Conservation (phyloP, 1,140 invertebrate genomes). For the Drosophila orena region DNA sequence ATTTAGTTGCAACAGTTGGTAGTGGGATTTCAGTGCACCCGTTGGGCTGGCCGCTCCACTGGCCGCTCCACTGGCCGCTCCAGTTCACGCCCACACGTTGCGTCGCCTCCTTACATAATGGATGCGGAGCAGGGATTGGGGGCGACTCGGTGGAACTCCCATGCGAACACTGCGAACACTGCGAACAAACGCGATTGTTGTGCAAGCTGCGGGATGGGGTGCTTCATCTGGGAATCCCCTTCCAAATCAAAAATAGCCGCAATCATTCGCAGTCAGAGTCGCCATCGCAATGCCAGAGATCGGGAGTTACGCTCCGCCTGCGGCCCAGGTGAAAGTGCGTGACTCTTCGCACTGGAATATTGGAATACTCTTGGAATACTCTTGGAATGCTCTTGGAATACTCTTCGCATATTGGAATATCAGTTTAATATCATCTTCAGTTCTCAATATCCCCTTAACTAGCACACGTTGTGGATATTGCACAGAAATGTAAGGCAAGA, state of each 20-base stretch:
- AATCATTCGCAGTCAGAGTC: conserved; percentile 3
- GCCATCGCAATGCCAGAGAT: conserved; percentile 51
- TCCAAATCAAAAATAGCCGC: conserved; percentile 18
- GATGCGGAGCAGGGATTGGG: conserved; percentile 9
- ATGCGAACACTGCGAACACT: conserved; percentile 53
- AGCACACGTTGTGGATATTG: neutral
- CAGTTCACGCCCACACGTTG: conserved; percentile 77
- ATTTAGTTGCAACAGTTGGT: too few species aligned
- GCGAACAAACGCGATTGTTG: conserved; percentile 63
- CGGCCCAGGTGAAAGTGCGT: conserved; percentile 63
- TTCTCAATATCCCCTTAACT: neutral
- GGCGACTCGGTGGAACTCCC: conserved; percentile 23
- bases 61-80: conserved; percentile 63
- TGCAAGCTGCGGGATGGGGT: conserved; percentile 33
- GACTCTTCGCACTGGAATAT: too few species aligned
- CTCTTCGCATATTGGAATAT: too few species aligned
- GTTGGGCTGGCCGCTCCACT: neutral
- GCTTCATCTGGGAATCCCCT: neutral
- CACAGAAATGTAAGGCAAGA: too few species aligned
- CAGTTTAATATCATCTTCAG: too few species aligned
- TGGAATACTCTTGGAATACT: too few species aligned
- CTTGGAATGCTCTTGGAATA: too few species aligned
- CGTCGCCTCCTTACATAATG: conserved; percentile 77
- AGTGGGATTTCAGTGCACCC: too few species aligned
- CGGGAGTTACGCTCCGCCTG: conserved; percentile 56